Base-by-base conservation (phyloP, 1,140 invertebrate species). In the Oedothorax gibbosus region DNA sequence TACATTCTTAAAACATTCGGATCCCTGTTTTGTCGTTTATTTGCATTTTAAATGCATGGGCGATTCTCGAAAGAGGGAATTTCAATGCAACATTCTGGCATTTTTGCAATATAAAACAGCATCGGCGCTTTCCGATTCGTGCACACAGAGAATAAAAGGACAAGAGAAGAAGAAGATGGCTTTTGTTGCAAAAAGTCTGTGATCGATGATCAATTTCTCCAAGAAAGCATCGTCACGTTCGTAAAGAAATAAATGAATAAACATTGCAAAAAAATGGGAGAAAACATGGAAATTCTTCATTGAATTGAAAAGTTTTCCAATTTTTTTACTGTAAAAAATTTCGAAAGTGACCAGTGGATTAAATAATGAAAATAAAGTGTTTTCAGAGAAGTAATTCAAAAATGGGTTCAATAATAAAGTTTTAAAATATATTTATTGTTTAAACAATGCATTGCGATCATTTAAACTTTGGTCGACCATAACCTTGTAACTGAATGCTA, bases 141-240 rank as follows among this genome's bases (percentile, higher is more conserved):
- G 53, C 15, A 73, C 21, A 20, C 15, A 73, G 5, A 53, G n/a
- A 71, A 71, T 18, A 53, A 20, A 53, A 71, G n/a, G n/a, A 50
- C 68, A 50, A 50, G 66, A 50, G n/a, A 35, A 50, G n/a, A 35
- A 35, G 35, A 35, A 35, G 35, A 60, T 76, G 35, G 35, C 57
- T 49, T 76, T 62, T 62, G 72, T 75, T 75, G 72, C 20, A 75
- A 57, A 66, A 18, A 21, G 35, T 60, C 9, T 53, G 35, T 66
- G 76, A 78, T 78, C 76, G 76, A 66, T 66, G 60, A 65, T 78
- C 62, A 62, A 51, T 78, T 78, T 78, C 60, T 60, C 57, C 54
- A 53, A 65, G 49, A 18, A 78, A 78, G 66, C 76, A 78, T 78
- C 62, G 76, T 51, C 62, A 78, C 76, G 62, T 78, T 14, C n/a